Base-by-base conservation (phyloP, 2,888 invertebrate species). In the Altica lythri region DNA sequence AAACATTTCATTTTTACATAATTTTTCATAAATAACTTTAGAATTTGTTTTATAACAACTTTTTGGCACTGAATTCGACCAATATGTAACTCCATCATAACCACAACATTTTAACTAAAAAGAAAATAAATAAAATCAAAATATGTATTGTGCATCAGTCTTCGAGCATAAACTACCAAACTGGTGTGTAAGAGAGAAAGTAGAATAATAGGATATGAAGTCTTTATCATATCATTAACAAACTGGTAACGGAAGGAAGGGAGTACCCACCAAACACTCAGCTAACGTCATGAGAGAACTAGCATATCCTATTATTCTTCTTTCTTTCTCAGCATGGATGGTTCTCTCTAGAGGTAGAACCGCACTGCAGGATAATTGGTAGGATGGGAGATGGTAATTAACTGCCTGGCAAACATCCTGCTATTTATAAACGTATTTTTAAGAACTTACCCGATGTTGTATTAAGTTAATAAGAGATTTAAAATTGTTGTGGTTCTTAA, bases 21-120 rank as follows among this genome's bases (percentile, higher is more conserved):
- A 47, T 8, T 18, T 34, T 9, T 40, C 16, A 35, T 51, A 53
- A 32, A 57, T 19, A 37, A 45, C 50, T 22, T 6, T 32, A 1
- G 51, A 50, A 43, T 57, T 48, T 19, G 47, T 53, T 35, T 43
- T 22, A 34, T 34, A 35, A 37, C 60, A 61, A 51, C 58, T 61
- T 40, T 14, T 53, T 2, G 60, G 60, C 35, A 52, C 27, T 1
- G 4, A 6, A 18, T 51, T 10, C n/a, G 4, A 2, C 58, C 58
- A 61, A 30, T 52, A 51, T 5, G 32, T 27, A 14, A 52, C 13
- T 14, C 58, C 58, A 14, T 56, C 52, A 10, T 34, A 46, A 2
- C 60, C 58, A 52, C 60, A 61, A 13, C 60, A 61, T 38, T 46
- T 54, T 18, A 61, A 25, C 60, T 60, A 14, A 44, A 56, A 45